Conservation (phyloP, 2,888 invertebrate species). For the Eutolmus rufibarbis region DNA sequence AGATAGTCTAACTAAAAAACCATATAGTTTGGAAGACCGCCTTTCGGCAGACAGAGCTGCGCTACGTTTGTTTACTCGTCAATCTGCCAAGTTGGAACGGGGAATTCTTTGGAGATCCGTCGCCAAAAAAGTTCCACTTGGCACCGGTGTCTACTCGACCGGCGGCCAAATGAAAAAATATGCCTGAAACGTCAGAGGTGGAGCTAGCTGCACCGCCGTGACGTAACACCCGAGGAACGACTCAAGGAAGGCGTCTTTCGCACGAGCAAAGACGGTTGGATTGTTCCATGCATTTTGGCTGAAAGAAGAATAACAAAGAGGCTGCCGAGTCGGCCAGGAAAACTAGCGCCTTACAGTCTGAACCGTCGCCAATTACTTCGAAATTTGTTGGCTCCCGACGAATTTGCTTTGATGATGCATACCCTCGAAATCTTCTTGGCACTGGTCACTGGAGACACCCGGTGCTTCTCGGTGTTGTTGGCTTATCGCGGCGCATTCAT, state of each 20-base stretch:
- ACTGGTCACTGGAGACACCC: conserved; percentile 43
- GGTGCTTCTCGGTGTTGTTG: conserved; percentile 28
- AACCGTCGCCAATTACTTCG: conserved; percentile 31
- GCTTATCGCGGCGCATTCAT: conserved; percentile 46
- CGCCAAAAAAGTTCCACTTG: conserved; percentile 47
- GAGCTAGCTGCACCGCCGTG: neutral
- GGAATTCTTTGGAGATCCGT: conserved; percentile 32
- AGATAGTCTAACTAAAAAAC: neutral
- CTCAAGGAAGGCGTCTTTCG: neutral
- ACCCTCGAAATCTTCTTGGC: conserved; percentile 44
- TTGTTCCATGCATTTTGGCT: neutral
- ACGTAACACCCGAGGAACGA: neutral
- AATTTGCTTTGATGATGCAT: conserved; percentile 25
- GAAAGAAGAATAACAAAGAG: neutral
- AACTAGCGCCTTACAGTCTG: conserved; percentile 45
- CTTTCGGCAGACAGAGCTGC: neutral
- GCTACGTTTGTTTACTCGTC: conserved; percentile 40
- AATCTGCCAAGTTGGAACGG: conserved; percentile 40
- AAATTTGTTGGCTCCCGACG: conserved; percentile 33
- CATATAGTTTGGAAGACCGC: neutral
- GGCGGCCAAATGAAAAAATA: conserved; percentile 15
- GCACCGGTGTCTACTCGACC: conserved; percentile 23
- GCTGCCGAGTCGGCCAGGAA: neutral
- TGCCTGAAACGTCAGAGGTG: neutral
- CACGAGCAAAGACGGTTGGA: neutral